Percentiles rank a stretch among this genome's conserved stretches.
Evolutionary conservation across 2,797 vertebrate genomes (phyloP).

Genomic region (Muraenolepis orangiensis): DNA sequence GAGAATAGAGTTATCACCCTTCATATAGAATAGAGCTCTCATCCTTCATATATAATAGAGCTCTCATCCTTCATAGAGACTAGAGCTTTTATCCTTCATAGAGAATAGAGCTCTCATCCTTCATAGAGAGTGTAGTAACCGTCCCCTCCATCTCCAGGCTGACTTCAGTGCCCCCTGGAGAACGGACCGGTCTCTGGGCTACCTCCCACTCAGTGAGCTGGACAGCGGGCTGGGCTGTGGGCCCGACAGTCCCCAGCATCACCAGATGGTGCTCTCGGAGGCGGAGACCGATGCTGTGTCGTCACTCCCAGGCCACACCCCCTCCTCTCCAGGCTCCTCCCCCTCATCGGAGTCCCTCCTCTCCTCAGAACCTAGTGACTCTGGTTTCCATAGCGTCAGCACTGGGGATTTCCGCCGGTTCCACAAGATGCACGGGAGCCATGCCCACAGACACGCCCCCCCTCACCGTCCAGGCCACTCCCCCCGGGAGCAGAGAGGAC

Average conservation of each 20-base stretch:
- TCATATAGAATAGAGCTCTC: too few relatives aligned
- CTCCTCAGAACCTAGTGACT: slow-evolving; percentile 65
- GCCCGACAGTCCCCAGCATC: slow-evolving; percentile 51
- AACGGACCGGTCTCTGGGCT: slow-evolving; percentile 46
- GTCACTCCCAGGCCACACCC: slow-evolving; percentile 54
- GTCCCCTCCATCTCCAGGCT: slow-evolving; percentile 36
- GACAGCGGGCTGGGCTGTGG: slow-evolving; percentile 65
- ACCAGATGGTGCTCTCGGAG: slow-evolving; percentile 54
- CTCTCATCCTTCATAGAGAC: too few relatives aligned
- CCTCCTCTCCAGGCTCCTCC: slow-evolving; percentile 65
- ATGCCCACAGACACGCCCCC: slow-evolving; percentile 32
- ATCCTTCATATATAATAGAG: too few relatives aligned
- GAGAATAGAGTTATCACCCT: too few relatives aligned
- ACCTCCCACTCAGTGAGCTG: slow-evolving; percentile 59
- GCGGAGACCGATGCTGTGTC: slow-evolving; percentile 63
- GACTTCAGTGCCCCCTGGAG: slow-evolving; percentile 50
- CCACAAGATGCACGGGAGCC: slow-evolving; percentile 59
- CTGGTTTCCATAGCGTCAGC: slow-evolving; percentile 67
- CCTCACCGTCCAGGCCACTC: slow-evolving; percentile 54
- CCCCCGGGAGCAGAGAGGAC: slow-evolving; percentile 61
- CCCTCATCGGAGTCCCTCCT: slow-evolving; percentile 62
- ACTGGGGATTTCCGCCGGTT: slow-evolving; percentile 60
- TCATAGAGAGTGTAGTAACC: slow-evolving; percentile 1
- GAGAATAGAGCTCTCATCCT: too few relatives aligned
- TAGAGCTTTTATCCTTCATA: too few relatives aligned